Conservation (phyloP, 2,888 invertebrate genomes). For the Melinaea menophilus region DNA sequence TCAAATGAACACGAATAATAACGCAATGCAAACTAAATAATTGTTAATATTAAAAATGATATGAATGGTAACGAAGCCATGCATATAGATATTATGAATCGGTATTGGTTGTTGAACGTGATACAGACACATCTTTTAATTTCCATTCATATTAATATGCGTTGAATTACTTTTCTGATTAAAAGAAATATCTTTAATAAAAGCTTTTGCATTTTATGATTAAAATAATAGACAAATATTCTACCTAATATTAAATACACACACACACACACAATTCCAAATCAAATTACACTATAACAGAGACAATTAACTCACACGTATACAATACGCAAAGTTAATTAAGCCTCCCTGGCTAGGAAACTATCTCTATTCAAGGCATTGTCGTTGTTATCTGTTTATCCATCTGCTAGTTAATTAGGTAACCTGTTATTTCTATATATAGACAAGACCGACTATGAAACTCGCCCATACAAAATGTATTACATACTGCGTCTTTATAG, state of each 20-base stretch:
- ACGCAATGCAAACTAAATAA: neutral
- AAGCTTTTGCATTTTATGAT: too few species aligned
- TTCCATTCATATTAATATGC: constrained; percentile 1
- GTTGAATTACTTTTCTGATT: neutral
- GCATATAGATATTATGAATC: constrained; percentile 19
- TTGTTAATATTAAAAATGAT: neutral
- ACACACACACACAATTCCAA: neutral
- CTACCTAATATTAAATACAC: neutral
- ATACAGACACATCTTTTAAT: constrained; percentile 3
- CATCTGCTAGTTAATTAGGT: constrained; percentile 7
- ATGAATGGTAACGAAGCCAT: constrained; percentile 1
- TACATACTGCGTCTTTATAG: neutral
- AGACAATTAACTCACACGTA: neutral
- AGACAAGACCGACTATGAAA: neutral
- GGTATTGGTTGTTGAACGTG: constrained; percentile 22
- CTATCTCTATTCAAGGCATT: constrained; percentile 5
- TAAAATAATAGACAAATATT: too few species aligned
- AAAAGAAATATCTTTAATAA: too few species aligned
- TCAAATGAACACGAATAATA: neutral
- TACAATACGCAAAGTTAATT: neutral
- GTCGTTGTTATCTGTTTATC: constrained; percentile 5
- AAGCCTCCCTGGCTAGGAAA: constrained; percentile 2
- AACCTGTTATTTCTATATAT: constrained; percentile 3
- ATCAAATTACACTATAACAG: neutral
- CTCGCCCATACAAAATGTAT: neutral